Base-by-base conservation (phyloP, 2,888 invertebrate genomes). In the Eustalomyia histrio region DNA sequence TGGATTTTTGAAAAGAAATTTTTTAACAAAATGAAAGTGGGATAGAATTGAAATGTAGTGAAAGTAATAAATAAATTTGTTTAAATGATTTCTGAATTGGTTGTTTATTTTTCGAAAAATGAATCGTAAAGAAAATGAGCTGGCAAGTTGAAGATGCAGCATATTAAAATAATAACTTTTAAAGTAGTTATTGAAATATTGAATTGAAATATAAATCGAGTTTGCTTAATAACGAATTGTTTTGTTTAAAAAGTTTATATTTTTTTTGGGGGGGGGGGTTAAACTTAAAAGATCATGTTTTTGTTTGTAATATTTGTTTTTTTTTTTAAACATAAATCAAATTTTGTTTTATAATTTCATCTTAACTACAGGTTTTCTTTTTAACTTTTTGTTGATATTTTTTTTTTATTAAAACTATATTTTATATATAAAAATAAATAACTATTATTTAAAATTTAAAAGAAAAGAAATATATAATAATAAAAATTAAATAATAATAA, bases 71-170 rank as follows among this genome's bases (percentile, higher is more conserved):
- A 29, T 29, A 29, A 29, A 29, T 29, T 7, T 29, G 29, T 29
- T 29, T 29, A 7, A 29, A 29, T 29, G 29, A 29, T 29, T 29
- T 29, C 7, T 29, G 29, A 29, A 80, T 83, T 86, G 85, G 86
- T 85, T 29, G n/a, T 29, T 29, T 29, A 1, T 29, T 29, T 29
- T 29, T 29, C 21, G 86, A 86, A 86, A n/a, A 12, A 6, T n/a
- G 14, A 21, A 8, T 12, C 10, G 24, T 14, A 63, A 39, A 16
- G 47, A n/a, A 10, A 16, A 21, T 68, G 17, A 84, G 85, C 85
- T 87, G 88, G 88, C 88, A 88, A 88, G 88, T 86, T 86, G 85
- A 85, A 86, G 85, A 85, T 86, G 86, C 87, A 87, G 87, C 87
- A 85, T 85, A 84, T 85, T 29, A 83, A 84, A 67, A 63, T 65